A percentile compares a stretch with the other conserved stretches of the same genome.
Conservation (phyloP, 2,113 vertebrate genomes). For the Peromyscus leucopus region DNA sequence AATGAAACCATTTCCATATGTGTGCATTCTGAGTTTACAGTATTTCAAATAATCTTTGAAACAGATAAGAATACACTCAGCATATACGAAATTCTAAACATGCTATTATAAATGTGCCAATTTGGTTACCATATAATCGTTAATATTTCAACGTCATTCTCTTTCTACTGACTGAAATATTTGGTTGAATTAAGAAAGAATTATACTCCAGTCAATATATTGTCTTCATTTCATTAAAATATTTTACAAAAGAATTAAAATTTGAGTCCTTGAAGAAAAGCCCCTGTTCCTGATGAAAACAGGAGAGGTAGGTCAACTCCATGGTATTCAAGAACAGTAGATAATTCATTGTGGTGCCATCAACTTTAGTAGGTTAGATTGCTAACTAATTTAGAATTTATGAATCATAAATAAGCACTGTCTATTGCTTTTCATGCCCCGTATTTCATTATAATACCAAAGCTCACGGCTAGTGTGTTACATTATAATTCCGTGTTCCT, state of each 20-base stretch:
- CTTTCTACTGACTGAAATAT: neutral
- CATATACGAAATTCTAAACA: neutral
- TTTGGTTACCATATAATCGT: neutral
- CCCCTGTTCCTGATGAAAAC: neutral
- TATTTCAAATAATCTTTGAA: neutral
- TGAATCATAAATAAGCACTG: neutral
- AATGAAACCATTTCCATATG: neutral
- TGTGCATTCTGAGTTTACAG: neutral
- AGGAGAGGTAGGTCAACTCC: neutral
- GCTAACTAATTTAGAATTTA: slow-evolving; percentile 26
- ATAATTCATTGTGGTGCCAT: neutral
- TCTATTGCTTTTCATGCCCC: neutral
- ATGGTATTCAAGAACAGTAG: neutral
- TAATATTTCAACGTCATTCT: neutral
- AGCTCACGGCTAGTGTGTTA: neutral
- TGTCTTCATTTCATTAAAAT: neutral
- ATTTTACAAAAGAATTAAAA: neutral
- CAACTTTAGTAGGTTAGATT: neutral
- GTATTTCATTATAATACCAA: slow-evolving; percentile 26
- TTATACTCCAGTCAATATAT: neutral
- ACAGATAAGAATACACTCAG: neutral
- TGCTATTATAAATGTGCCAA: neutral
- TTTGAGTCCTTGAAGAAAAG: neutral
- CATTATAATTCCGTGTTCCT: neutral
- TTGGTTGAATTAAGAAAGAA: neutral